Evolutionary conservation across 2,113 vertebrate species (phyloP).

Genomic region (Coptodon rendalli): DNA sequence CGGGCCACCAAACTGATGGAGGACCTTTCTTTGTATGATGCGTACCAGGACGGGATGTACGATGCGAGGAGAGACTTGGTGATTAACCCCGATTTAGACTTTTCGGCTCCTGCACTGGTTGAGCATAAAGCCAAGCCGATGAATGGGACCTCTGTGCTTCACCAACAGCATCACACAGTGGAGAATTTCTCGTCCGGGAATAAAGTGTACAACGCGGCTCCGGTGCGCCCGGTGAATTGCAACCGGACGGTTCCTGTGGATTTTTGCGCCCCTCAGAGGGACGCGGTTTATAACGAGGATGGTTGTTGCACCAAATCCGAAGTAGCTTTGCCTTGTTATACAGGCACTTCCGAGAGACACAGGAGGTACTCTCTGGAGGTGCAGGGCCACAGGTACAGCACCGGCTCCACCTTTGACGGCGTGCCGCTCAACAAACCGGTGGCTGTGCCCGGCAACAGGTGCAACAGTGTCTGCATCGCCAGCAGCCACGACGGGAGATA

Average conservation of each 20-base stretch:
- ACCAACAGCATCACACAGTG: slow-evolving; percentile 70
- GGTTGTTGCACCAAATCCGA: slow-evolving; percentile 79
- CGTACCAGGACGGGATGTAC: slow-evolving; percentile 68
- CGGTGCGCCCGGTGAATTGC: slow-evolving; percentile 70
- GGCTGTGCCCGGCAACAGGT: slow-evolving; percentile 64
- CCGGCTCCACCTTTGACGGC: slow-evolving; percentile 70
- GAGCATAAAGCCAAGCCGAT: slow-evolving; percentile 70
- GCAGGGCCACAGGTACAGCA: slow-evolving; percentile 75
- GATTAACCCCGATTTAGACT: slow-evolving; percentile 69
- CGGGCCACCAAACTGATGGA: slow-evolving; percentile 80
- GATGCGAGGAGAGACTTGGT: slow-evolving; percentile 61
- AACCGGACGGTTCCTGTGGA: slow-evolving; percentile 64
- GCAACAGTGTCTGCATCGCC: slow-evolving; percentile 69
- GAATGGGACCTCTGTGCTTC: slow-evolving; percentile 71
- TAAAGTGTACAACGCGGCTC: slow-evolving; percentile 72
- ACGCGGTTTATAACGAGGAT: slow-evolving; percentile 66
- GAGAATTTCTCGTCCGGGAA: slow-evolving; percentile 68
- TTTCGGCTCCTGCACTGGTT: slow-evolving; percentile 49
- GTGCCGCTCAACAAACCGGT: slow-evolving; percentile 67
- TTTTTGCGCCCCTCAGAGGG: slow-evolving; percentile 66
- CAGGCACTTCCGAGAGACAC: slow-evolving; percentile 75
- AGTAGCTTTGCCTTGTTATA: slow-evolving; percentile 83
- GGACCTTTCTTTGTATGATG: slow-evolving; percentile 78
- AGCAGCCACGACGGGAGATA: slow-evolving; percentile 68
- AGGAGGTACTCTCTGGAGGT: slow-evolving; percentile 79